Conservation (phyloP, 2,888 invertebrate genomes). For the Tortrix viridana region DNA sequence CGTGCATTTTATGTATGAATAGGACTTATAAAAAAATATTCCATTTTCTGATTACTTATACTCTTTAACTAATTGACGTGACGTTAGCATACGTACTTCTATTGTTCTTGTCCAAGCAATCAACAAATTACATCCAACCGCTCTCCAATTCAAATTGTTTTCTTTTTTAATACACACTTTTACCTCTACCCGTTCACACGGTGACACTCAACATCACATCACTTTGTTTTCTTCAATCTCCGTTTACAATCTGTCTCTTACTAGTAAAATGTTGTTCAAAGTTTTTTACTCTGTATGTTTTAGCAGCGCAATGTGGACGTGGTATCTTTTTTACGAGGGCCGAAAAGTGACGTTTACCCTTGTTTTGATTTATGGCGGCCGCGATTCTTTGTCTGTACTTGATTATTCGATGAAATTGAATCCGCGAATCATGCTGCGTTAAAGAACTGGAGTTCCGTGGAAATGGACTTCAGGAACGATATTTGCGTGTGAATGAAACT, state of each 20-base stretch:
- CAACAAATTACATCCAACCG: constrained; percentile 56
- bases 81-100: constrained; percentile 6
- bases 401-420: constrained; percentile 57
- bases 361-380: constrained; percentile 64
- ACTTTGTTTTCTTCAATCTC: neutral
- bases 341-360: constrained; percentile 68
- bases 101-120: constrained; percentile 47
- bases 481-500: no score
- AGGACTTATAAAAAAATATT: no score
- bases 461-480: no score
- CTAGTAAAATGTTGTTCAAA: neutral
- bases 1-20: no score
- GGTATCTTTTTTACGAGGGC: constrained; percentile 60
- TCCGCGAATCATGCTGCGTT: constrained; percentile 46
- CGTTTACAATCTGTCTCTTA: constrained; percentile 11
- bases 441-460: constrained; percentile 33
- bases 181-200: constrained; percentile 46
- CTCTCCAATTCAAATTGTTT: constrained; percentile 58
- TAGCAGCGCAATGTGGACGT: constrained; percentile 44
- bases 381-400: constrained; percentile 55
- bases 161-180: constrained; percentile 59
- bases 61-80: no score
- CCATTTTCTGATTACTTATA: no score
- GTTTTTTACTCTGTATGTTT: constrained; percentile 39
- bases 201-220: constrained; percentile 43